Conservation (phyloP, 1,140 invertebrate genomes). For the Ylistrum balloti region DNA sequence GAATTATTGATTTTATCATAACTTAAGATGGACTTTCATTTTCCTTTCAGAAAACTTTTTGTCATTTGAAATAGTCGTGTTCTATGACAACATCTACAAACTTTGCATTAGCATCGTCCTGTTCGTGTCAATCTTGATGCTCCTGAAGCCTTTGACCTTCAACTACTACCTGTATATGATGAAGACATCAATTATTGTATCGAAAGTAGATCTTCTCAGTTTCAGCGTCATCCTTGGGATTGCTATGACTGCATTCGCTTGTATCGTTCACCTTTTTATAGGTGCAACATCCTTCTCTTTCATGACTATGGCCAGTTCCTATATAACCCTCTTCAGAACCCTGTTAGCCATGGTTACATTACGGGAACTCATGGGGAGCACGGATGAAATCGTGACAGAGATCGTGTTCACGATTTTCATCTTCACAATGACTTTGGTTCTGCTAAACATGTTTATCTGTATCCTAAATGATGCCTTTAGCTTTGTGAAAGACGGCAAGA, state of each 20-base stretch:
- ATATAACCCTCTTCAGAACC: conserved; percentile 48
- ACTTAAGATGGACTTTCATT: no score
- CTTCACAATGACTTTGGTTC: conserved; percentile 47
- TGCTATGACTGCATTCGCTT: conserved; percentile 56
- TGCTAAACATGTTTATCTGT: conserved; percentile 53
- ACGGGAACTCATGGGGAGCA: conserved; percentile 27
- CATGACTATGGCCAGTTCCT: conserved; percentile 29
- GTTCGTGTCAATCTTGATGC: conserved; percentile 59
- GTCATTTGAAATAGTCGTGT: conserved; percentile 58
- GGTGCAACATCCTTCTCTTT: conserved; percentile 47
- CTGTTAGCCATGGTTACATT: conserved; percentile 51
- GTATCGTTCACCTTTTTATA: conserved; percentile 52
- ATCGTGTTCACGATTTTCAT: conserved; percentile 49
- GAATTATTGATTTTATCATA: no score
- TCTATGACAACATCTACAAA: conserved; percentile 60
- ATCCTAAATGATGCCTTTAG: conserved; percentile 48
- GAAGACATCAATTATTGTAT: conserved; percentile 50
- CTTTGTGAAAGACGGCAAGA: neutral
- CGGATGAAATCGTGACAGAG: conserved; percentile 27
- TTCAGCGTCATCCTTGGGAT: conserved; percentile 51
- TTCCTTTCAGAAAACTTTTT: conserved; percentile 54
- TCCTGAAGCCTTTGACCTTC: conserved; percentile 62
- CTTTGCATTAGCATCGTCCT: conserved; percentile 46
- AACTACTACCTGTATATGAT: conserved; percentile 65
- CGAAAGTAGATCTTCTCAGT: conserved; percentile 41